phyloP scores from a whole-genome alignment of 2,113 vertebrate genomes.

The Sakesphorus luctuosus region DNA sequence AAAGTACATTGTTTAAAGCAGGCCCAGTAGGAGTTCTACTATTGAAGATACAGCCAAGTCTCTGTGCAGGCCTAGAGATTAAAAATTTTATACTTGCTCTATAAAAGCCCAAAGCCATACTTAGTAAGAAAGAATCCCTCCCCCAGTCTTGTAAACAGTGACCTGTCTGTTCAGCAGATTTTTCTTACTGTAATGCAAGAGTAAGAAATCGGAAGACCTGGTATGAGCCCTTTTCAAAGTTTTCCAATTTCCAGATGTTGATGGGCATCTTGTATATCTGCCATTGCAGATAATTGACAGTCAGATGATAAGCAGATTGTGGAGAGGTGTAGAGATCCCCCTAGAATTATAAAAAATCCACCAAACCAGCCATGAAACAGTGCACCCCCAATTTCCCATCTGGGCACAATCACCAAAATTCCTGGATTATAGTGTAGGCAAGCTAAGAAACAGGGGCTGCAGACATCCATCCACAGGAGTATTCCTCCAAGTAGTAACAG shows the following conservation, averaged over 20 bases:
- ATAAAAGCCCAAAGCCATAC: neutral
- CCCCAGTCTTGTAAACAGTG: neutral
- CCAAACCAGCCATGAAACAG: constrained; percentile 81
- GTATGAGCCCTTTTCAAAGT: neutral
- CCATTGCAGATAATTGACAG: neutral
- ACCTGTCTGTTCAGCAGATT: neutral
- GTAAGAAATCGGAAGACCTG: neutral
- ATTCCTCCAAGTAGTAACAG: constrained; percentile 71
- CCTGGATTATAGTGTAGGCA: constrained; percentile 76
- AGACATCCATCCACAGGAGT: constrained; percentile 72
- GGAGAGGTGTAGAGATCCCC: constrained; percentile 73
- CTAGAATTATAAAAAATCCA: constrained; percentile 73
- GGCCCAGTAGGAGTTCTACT: neutral
- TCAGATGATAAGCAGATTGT: neutral
- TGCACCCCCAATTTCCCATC: constrained; percentile 80
- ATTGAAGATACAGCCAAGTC: neutral
- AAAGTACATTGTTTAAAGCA: neutral
- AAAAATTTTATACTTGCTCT: neutral
- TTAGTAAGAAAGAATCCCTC: neutral
- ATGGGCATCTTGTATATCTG: neutral
- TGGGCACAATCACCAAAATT: constrained; percentile 82
- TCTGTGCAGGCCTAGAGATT: neutral
- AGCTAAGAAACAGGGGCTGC: constrained; percentile 76
- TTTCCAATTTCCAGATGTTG: constrained; percentile 31
- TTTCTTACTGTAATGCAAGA: neutral